Base-by-base conservation (phyloP, 2,888 invertebrate species). In the Aspidapion aeneum region DNA sequence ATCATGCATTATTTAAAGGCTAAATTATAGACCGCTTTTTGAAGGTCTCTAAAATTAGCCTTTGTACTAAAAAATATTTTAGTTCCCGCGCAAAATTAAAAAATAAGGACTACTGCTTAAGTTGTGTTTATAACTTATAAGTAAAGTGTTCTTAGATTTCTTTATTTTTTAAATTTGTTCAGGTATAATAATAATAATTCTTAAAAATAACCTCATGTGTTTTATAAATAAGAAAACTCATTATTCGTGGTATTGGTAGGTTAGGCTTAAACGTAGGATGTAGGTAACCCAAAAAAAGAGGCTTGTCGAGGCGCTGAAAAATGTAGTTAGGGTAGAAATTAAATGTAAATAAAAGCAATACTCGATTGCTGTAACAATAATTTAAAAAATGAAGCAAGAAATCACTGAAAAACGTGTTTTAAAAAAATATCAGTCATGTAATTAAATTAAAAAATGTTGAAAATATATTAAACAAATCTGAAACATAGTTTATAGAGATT, bases 401-500 rank as follows among this genome's bases (percentile, higher is more conserved):
- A 35, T 35, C 12, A 35, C 12, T 35, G 35, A 35, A 35, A 35
- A 35, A 35, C 35, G 3, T 35, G 35, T 35, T 35, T 35, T 35
- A 35, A 35, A 35, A n/a, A 35, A 35, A 52, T 52, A 52, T 52
- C 52, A 52, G 18, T 52, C 52, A 52, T 52, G 52, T 52, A 52
- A 9, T 52, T 52, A 52, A 52, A 52, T 7, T 52, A 52, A 52
- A 52, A 52, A 52, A 9, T 52, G 17, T 17, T 52, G 7, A 52
- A 52, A n/a, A 9, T 9, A 5, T 62, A 64, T 51, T 59, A 62
- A 58, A 62, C 60, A 64, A 35, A 61, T 64, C 57, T 64, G 7
- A 62, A 63, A 63, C n/a, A 21, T 64, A 60, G 50, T 21, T 52
- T 22, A 58, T 66, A 66, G 61, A 18, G 21, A 16, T 19, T 64